phyloP scores from a whole-genome alignment of 2,888 invertebrate species.

The Drosophila paramelanica region DNA sequence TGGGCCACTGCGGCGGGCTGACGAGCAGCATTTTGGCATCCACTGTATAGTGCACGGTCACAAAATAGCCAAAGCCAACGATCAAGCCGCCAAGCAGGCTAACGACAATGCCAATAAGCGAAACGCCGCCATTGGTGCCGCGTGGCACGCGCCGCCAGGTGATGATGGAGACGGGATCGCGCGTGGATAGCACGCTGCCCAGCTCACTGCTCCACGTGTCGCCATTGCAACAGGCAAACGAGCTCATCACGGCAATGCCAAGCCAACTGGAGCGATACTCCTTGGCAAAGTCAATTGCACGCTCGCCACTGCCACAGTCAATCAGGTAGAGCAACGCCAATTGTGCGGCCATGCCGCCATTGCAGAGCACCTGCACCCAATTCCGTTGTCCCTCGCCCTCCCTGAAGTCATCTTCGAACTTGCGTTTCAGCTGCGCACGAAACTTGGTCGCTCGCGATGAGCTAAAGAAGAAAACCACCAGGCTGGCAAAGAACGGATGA shows the following conservation, averaged over 20 bases:
- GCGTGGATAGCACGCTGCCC: constrained; percentile 89
- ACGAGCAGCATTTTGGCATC: constrained; percentile 86
- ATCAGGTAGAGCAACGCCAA: constrained; percentile 91
- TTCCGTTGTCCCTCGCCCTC: constrained; percentile 93
- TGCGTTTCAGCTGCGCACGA: constrained; percentile 88
- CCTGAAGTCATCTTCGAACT: constrained; percentile 91
- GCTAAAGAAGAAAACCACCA: constrained; percentile 91
- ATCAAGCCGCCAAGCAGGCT: constrained; percentile 86
- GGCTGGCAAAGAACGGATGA: constrained; percentile 90
- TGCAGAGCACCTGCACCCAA: constrained; percentile 96
- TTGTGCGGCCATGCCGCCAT: constrained; percentile 93
- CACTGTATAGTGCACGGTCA: constrained; percentile 88
- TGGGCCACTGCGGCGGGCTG: constrained; percentile 92
- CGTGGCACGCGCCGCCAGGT: constrained; percentile 90
- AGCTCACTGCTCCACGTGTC: constrained; percentile 97
- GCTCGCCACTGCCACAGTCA: constrained; percentile 92
- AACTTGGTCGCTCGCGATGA: constrained; percentile 94
- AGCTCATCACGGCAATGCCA: constrained; percentile 91
- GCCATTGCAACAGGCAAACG: constrained; percentile 92
- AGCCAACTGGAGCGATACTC: constrained; percentile 93
- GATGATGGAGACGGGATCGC: constrained; percentile 91
- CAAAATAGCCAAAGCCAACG: constrained; percentile 90
- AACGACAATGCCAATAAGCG: constrained; percentile 87
- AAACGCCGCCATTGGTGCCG: constrained; percentile 96
- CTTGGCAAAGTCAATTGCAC: constrained; percentile 90